Percentiles rank a stretch among this genome's conserved stretches.
Evolutionary conservation across 2,113 vertebrate genomes (phyloP).

Genomic region (Alexandromys fortis): DNA sequence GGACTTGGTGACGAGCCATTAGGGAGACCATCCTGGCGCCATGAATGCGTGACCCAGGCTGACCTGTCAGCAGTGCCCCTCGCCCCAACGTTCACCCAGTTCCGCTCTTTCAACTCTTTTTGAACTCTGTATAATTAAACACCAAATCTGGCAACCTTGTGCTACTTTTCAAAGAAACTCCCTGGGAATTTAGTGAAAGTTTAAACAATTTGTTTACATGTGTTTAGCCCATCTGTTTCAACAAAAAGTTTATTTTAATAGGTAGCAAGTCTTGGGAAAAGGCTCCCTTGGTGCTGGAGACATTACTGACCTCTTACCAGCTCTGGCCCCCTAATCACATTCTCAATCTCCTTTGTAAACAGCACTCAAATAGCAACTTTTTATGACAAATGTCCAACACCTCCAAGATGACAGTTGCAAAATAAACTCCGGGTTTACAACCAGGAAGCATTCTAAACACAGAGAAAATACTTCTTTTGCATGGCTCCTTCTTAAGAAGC

Average conservation of each 20-base stretch:
- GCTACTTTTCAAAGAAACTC: slow-evolving; percentile 76
- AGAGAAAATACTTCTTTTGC: slow-evolving; percentile 78
- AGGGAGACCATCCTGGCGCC: background rate
- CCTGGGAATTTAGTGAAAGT: slow-evolving; percentile 79
- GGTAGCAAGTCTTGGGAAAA: slow-evolving; percentile 72
- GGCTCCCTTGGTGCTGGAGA: slow-evolving; percentile 65
- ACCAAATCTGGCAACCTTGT: slow-evolving; percentile 63
- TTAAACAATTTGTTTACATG: slow-evolving; percentile 82
- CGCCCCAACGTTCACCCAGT: background rate
- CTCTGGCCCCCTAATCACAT: slow-evolving; percentile 60
- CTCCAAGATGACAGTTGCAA: slow-evolving; percentile 71
- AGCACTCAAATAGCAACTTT: slow-evolving; percentile 70
- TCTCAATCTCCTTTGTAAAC: slow-evolving; percentile 71
- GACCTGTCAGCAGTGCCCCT: accelerated
- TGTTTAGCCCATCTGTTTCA: slow-evolving; percentile 80
- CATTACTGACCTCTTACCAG: slow-evolving; percentile 61
- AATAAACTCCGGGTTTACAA: slow-evolving; percentile 77
- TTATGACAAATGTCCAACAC: slow-evolving; percentile 77
- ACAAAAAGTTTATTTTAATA: slow-evolving; percentile 79
- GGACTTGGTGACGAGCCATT: background rate
- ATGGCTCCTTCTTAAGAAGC: slow-evolving; percentile 75
- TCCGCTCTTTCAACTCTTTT: slow-evolving; percentile 18
- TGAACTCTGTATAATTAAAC: slow-evolving; percentile 70
- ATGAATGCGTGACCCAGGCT: background rate
- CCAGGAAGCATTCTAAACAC: slow-evolving; percentile 74